Percentiles rank a stretch among this genome's conserved stretches.
phyloP scores from a whole-genome alignment of 64 coral and sea anemone genomes.

The Anthopleura sola region DNA sequence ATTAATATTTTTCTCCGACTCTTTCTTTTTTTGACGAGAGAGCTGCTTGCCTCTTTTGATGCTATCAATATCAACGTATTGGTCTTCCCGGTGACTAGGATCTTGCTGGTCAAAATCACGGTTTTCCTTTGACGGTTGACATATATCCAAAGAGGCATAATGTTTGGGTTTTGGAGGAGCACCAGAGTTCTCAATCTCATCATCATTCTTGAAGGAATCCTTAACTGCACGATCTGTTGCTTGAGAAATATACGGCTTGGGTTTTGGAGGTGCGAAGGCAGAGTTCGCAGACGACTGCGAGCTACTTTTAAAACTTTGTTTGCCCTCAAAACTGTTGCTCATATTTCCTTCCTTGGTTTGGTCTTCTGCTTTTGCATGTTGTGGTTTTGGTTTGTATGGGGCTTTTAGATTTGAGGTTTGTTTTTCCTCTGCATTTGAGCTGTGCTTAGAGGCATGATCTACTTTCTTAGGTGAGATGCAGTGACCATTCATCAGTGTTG shows the following conservation, averaged over 20 bases:
- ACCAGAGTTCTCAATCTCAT: neutral
- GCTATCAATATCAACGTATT: neutral
- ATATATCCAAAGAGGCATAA: neutral
- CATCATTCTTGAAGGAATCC: neutral
- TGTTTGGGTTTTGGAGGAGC: neutral
- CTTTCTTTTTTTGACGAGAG: neutral
- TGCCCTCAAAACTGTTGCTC: neutral
- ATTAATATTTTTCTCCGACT: neutral
- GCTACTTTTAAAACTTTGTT: neutral
- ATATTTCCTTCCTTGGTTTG: neutral
- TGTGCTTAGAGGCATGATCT: neutral
- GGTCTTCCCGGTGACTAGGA: neutral
- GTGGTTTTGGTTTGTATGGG: neutral
- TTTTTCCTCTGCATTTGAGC: neutral
- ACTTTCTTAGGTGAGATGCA: neutral
- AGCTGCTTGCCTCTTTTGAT: neutral
- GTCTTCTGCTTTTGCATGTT: neutral
- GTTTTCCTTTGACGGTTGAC: neutral
- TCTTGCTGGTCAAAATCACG: neutral
- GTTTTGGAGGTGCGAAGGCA: slow-evolving; percentile 3
- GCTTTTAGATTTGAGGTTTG: neutral
- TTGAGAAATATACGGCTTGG: neutral
- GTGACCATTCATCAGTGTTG: neutral
- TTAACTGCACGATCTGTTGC: neutral
- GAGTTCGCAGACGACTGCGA: neutral